These are phyloP conservation scores for Chesias legatella DNA, from an alignment of 2,888 invertebrate species.

Conservation along the genomic window DNA sequence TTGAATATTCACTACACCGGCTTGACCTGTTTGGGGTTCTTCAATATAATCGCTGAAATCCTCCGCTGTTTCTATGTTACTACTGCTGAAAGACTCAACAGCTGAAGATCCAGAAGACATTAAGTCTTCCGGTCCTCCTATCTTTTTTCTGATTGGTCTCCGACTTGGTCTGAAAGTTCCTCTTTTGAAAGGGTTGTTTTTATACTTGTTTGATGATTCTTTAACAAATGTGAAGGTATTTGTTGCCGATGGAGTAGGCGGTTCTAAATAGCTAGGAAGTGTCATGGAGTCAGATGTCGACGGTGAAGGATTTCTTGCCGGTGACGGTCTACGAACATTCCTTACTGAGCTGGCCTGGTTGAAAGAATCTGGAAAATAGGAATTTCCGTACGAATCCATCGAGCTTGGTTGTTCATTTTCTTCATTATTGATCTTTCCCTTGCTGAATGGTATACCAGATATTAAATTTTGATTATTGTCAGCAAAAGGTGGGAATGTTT, in stretches of 20 bases:
- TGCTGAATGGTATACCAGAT: conserved; percentile 54
- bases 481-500: conserved; percentile 50
- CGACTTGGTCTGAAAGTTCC: conserved; percentile 59
- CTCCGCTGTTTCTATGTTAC: conserved; percentile 54
- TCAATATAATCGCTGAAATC: conserved; percentile 56
- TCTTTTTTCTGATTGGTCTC: conserved; percentile 70
- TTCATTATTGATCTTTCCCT: conserved; percentile 49
- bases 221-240: conserved; percentile 58
- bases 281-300: conserved; percentile 54
- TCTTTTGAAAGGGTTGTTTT: conserved; percentile 60
- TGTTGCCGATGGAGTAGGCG: conserved; percentile 65
- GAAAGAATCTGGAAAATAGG: conserved; percentile 67
- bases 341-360: conserved; percentile 66
- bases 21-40: conserved; percentile 50
- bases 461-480: conserved; percentile 64
- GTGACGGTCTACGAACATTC: conserved; percentile 57
- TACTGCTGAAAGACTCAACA: conserved; percentile 50
- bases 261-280: conserved; percentile 72
- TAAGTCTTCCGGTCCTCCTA: conserved; percentile 62
- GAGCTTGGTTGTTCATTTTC: conserved; percentile 48
- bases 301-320: conserved; percentile 43
- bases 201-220: conserved; percentile 56
- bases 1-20: conserved; percentile 32
- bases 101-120: conserved; percentile 66
- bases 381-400: conserved; percentile 68